These are phyloP conservation scores for Cantharis nigra DNA, from an alignment of 2,888 invertebrate species.

Conservation along the genomic window DNA sequence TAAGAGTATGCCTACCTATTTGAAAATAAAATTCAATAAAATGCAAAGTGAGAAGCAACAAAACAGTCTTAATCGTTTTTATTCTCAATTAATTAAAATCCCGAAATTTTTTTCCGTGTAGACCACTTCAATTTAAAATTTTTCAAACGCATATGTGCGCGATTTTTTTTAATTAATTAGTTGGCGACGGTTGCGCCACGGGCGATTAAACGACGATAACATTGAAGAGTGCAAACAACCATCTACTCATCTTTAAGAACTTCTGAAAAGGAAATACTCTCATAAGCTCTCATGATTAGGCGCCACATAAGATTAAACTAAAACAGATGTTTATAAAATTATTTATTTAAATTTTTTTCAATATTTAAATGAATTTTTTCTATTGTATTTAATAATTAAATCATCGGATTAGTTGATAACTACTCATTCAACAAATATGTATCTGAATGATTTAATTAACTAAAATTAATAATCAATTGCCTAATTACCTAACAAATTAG, in stretches of 20 bases:
- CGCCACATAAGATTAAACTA: neutral
- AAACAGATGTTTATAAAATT: neutral
- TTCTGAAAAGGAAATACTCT: neutral
- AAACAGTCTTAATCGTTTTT: neutral
- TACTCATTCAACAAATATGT: too few relatives aligned
- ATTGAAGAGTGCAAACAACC: neutral
- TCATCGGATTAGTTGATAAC: neutral
- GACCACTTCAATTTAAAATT: neutral
- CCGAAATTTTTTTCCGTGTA: neutral
- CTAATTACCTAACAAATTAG: too few relatives aligned
- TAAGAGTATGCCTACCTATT: neutral
- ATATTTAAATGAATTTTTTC: neutral
- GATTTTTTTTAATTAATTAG: neutral
- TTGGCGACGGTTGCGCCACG: neutral
- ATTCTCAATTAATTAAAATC: neutral
- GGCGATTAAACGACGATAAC: neutral
- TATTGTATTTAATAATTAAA: neutral
- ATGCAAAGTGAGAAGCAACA: neutral
- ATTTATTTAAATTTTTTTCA: neutral
- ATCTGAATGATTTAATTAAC: too few relatives aligned
- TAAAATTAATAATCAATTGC: too few relatives aligned
- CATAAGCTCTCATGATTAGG: neutral
- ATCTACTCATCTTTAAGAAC: neutral
- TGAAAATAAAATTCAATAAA: neutral
- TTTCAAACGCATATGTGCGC: neutral